Evolutionary conservation across 2,888 invertebrate genomes (phyloP).

Genomic region (Scotopteryx bipunctaria): DNA sequence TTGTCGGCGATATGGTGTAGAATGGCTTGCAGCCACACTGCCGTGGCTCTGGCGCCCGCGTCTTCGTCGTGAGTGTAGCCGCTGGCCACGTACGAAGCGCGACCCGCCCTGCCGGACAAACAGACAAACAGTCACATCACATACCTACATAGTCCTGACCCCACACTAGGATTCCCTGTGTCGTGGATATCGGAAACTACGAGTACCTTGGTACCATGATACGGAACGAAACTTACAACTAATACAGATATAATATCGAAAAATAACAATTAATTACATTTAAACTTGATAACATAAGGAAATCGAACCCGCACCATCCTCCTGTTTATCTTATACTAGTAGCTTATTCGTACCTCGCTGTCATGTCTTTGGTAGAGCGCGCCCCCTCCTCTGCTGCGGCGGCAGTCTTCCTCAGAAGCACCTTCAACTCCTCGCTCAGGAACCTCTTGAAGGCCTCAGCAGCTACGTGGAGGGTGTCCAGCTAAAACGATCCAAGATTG

Average conservation of each 20-base stretch:
- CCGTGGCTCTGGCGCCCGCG: conserved; percentile 87
- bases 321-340: too few relatives aligned
- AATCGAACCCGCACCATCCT: too few relatives aligned
- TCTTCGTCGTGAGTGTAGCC: conserved; percentile 81
- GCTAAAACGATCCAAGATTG: conserved; percentile 59
- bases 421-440: conserved; percentile 47
- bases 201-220: too few relatives aligned
- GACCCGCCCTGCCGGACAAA: conserved; percentile 85
- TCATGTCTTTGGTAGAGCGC: conserved; percentile 78
- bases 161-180: too few relatives aligned
- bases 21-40: conserved; percentile 84
- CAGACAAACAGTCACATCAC: not conserved
- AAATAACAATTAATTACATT: not conserved
- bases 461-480: conserved; percentile 82
- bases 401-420: conserved; percentile 56
- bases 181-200: too few relatives aligned
- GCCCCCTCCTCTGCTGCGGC: conserved; percentile 74
- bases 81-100: conserved; percentile 88
- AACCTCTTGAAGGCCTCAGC: conserved; percentile 63
- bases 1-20: conserved; percentile 45
- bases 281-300: too few relatives aligned
- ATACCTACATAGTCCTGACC: too few relatives aligned
- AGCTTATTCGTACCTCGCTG: conserved; percentile 70
- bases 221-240: too few relatives aligned
- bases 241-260: too few relatives aligned